Evolutionary conservation across 2,888 invertebrate species (phyloP).

Genomic region (Xestoiulus laeticollis): DNA sequence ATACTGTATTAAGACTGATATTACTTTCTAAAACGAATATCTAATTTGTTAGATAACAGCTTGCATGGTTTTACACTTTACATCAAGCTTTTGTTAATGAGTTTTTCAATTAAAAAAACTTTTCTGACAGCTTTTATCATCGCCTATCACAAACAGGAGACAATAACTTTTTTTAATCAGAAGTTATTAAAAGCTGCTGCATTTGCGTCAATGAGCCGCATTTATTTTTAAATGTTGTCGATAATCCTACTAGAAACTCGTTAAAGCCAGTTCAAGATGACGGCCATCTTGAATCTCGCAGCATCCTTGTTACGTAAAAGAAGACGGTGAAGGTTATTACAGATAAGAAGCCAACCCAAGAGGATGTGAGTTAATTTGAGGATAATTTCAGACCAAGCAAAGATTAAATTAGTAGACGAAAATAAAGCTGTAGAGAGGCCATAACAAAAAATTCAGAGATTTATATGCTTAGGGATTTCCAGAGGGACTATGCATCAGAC

Average conservation of each 20-base stretch:
- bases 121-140: no score
- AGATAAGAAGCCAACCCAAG: not conserved
- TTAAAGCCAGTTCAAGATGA: not conserved
- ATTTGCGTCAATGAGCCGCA: constrained; percentile 19
- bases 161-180: not conserved
- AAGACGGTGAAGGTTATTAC: not conserved
- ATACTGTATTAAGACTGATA: not conserved
- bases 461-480: not conserved
- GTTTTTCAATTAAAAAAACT: no score
- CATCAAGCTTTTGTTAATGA: no score
- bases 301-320: not conserved
- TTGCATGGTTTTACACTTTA: no score
- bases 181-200: constrained; percentile 5
- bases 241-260: not conserved
- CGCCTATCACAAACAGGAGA: no score
- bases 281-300: not conserved
- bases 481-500: not conserved
- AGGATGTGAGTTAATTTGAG: not conserved
- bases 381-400: not conserved
- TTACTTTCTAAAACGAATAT: not conserved
- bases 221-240: not conserved
- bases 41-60: not conserved
- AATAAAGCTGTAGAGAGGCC: not conserved
- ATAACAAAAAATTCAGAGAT: not conserved
- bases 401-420: not conserved